Conservation (phyloP, 1,140 invertebrate species). For the Aphelenchoides fujianensis region DNA sequence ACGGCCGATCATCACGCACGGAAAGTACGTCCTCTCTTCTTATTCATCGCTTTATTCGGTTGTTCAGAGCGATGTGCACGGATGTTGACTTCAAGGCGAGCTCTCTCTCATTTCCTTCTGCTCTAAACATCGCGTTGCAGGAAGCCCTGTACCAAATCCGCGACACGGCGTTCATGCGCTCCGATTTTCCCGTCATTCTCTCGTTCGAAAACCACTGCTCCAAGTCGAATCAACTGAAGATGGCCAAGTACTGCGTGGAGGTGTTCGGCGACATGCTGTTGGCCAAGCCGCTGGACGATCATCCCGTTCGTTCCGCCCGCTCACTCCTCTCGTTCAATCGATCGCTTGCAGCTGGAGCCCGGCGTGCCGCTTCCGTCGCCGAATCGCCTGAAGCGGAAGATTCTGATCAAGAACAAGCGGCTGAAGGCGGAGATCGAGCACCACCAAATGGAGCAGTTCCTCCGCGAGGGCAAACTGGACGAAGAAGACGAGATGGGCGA, state of each 20-base stretch:
- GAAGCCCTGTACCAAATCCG: constrained; percentile 93
- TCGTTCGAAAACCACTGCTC: constrained; percentile 98
- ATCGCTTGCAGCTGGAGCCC: constrained; percentile 72
- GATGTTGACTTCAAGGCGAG: constrained; percentile 89
- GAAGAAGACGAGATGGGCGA: constrained; percentile 65
- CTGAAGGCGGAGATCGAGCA: constrained; percentile 94
- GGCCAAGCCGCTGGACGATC: constrained; percentile 81
- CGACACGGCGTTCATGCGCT: constrained; percentile 97
- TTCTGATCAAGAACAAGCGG: constrained; percentile 97
- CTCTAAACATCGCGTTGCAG: constrained; percentile 56
- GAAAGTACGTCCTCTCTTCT: too few relatives aligned
- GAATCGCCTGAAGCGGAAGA: constrained; percentile 83
- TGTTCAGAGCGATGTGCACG: constrained; percentile 98
- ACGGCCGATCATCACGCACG: constrained; percentile 97
- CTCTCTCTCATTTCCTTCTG: constrained; percentile 51
- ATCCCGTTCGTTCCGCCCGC: constrained; percentile 71
- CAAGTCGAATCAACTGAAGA: constrained; percentile 76
- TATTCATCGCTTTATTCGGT: too few relatives aligned
- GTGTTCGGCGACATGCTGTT: constrained; percentile 87
- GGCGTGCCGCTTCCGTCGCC: constrained; percentile 82
- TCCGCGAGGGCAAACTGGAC: constrained; percentile 58
- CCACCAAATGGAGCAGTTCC: constrained; percentile 65
- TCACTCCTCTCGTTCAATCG: constrained; percentile 19
- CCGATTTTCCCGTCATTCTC: constrained; percentile 91
- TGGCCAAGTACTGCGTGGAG: constrained; percentile 98